Conservation (phyloP, 2,888 invertebrate genomes). For the Melitaea athalia region DNA sequence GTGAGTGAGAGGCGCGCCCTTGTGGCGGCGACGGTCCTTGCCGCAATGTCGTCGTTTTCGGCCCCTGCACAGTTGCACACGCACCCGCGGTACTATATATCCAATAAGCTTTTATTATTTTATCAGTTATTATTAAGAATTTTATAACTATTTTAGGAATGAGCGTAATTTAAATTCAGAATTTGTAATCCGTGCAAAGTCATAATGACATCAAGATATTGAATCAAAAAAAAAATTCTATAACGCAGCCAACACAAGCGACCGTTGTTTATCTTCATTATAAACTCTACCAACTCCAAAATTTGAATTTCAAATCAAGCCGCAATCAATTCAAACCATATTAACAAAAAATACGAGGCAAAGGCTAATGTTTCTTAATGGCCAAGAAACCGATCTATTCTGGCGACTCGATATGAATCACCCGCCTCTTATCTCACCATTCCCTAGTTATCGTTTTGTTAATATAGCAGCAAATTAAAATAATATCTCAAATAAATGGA, state of each 20-base stretch:
- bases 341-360: slow-evolving; percentile 41
- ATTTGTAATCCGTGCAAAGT: slow-evolving; percentile 1
- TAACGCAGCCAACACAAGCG: slow-evolving; percentile 9
- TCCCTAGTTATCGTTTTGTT: slow-evolving; percentile 32
- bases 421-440: slow-evolving; percentile 30
- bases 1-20: slow-evolving; percentile 79
- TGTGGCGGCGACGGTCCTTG: slow-evolving; percentile 61
- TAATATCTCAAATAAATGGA: slow-evolving; percentile 5
- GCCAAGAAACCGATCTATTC: slow-evolving; percentile 45
- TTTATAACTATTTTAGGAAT: not conserved
- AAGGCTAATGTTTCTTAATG: slow-evolving; percentile 47
- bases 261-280: slow-evolving; percentile 31
- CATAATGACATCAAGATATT: slow-evolving; percentile 7
- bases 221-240: not conserved
- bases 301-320: slow-evolving; percentile 44
- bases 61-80: slow-evolving; percentile 53
- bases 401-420: slow-evolving; percentile 40
- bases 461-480: slow-evolving; percentile 14
- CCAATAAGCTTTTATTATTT: slow-evolving; percentile 26
- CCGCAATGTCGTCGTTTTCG: slow-evolving; percentile 67
- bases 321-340: slow-evolving; percentile 38
- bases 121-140: not conserved
- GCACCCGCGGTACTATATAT: slow-evolving; percentile 64
- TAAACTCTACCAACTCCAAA: slow-evolving; percentile 34
- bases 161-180: not conserved